A percentile compares a stretch with the other conserved stretches of the same genome.
phyloP scores from a whole-genome alignment of 2,113 vertebrate species.

The Ameiurus melas region DNA sequence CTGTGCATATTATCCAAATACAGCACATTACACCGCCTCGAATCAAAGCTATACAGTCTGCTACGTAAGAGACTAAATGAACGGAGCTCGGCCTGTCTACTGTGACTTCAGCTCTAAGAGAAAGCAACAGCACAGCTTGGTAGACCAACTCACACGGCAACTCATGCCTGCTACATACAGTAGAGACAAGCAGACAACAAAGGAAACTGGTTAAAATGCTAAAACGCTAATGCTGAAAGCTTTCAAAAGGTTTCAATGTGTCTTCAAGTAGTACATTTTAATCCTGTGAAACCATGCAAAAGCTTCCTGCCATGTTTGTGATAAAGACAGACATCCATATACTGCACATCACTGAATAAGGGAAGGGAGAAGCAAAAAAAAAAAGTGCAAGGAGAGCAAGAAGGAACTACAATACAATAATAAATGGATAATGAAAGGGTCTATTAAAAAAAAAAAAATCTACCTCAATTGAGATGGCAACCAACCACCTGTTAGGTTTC shows the following conservation, averaged over 20 bases:
- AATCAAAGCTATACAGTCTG: slow-evolving; percentile 25
- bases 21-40: slow-evolving; percentile 41
- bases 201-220: slow-evolving; percentile 37
- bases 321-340: slow-evolving; percentile 30
- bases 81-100: not conserved
- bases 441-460: slow-evolving; percentile 78
- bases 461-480: slow-evolving; percentile 93
- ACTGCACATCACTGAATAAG: slow-evolving; percentile 29
- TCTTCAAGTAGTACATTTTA: not conserved
- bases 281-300: slow-evolving; percentile 45
- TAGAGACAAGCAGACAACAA: slow-evolving; percentile 42
- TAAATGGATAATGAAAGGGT: slow-evolving; percentile 26
- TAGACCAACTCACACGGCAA: slow-evolving; percentile 37
- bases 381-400: slow-evolving; percentile 11
- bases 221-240: slow-evolving; percentile 35
- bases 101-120: slow-evolving; percentile 17
- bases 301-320: slow-evolving; percentile 26
- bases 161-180: slow-evolving; percentile 25
- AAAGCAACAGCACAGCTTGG: slow-evolving; percentile 48
- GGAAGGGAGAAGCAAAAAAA: slow-evolving; percentile 17
- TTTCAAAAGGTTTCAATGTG: slow-evolving; percentile 50
- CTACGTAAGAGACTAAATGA: not conserved
- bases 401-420: slow-evolving; percentile 24
- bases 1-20: slow-evolving; percentile 46
- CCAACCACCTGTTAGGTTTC: slow-evolving; percentile 88